Percentiles rank a stretch among this genome's conserved stretches.
These are phyloP conservation scores for Brachymystax lenok DNA, from an alignment of 2,797 vertebrate genomes.

Conservation along the genomic window DNA sequence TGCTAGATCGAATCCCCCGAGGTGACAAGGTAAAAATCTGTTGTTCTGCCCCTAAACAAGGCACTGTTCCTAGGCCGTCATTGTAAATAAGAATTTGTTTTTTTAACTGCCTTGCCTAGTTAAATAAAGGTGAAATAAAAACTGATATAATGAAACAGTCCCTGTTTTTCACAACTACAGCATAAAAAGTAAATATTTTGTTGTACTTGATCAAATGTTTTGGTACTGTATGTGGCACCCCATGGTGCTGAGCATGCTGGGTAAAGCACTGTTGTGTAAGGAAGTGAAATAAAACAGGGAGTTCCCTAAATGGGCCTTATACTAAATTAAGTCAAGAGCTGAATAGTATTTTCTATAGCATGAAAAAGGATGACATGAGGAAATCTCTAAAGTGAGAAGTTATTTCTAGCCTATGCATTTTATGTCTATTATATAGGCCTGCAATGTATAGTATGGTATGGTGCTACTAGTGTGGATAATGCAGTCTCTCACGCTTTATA, in stretches of 20 bases:
- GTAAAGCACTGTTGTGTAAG: slow-evolving; percentile 3
- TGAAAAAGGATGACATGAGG: not conserved
- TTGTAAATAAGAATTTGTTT: too few species aligned
- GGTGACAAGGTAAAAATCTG: too few species aligned
- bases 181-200: not conserved
- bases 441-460: not conserved
- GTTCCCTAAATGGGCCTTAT: not conserved
- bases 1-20: too few species aligned
- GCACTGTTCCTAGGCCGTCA: too few species aligned
- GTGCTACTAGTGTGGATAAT: not conserved
- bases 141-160: not conserved
- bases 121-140: too few species aligned
- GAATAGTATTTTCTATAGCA: not conserved
- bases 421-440: not conserved
- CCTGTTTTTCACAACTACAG: not conserved
- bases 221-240: not conserved
- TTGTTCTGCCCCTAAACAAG: too few species aligned
- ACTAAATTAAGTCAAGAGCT: slow-evolving; percentile 15
- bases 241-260: slow-evolving; percentile 17
- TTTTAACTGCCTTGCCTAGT: too few species aligned
- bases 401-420: not conserved
- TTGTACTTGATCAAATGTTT: not conserved
- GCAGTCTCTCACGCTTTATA: slow-evolving; percentile 80
- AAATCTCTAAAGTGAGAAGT: not conserved
- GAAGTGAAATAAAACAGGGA: not conserved